Percentiles rank a stretch among this genome's conserved stretches.
phyloP scores from a whole-genome alignment of 1,140 invertebrate species.

The Trachymyrmex septentrionalis region DNA sequence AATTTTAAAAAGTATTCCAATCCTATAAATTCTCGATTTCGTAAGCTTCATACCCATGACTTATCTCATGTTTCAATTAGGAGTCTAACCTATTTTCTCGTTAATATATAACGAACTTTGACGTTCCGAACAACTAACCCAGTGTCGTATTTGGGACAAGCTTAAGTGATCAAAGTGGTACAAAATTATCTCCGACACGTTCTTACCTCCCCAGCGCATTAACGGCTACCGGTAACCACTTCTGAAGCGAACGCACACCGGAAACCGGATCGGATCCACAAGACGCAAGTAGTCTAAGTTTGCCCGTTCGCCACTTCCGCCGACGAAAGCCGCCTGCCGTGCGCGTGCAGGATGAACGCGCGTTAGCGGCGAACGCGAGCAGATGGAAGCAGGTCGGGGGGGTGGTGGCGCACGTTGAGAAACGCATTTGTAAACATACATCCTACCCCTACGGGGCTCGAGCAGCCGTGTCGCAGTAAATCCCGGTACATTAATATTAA shows the following conservation, averaged over 20 bases:
- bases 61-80: constrained; percentile 11
- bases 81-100: background rate
- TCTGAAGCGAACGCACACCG: constrained; percentile 52
- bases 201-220: constrained; percentile 6
- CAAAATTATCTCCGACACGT: constrained; percentile 51
- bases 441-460: constrained; percentile 70
- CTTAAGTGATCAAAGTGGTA: constrained; percentile 20
- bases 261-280: constrained; percentile 60
- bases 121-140: background rate
- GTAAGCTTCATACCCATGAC: background rate
- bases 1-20: constrained; percentile 10
- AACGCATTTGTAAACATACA: constrained; percentile 80
- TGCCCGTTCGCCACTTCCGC: constrained; percentile 72
- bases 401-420: constrained; percentile 59
- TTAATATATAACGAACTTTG: constrained; percentile 1
- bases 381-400: constrained; percentile 32
- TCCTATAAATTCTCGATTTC: background rate
- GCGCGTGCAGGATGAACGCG: constrained; percentile 45
- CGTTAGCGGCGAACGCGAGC: constrained; percentile 20
- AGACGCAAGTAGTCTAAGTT: constrained; percentile 73
- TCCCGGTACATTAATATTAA: constrained; percentile 83
- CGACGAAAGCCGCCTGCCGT: constrained; percentile 61
- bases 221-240: constrained; percentile 58
- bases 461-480: constrained; percentile 79
- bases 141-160: background rate